Evolutionary conservation across 2,797 vertebrate species (phyloP).

Genomic region (Sarcophilus harrisii): DNA sequence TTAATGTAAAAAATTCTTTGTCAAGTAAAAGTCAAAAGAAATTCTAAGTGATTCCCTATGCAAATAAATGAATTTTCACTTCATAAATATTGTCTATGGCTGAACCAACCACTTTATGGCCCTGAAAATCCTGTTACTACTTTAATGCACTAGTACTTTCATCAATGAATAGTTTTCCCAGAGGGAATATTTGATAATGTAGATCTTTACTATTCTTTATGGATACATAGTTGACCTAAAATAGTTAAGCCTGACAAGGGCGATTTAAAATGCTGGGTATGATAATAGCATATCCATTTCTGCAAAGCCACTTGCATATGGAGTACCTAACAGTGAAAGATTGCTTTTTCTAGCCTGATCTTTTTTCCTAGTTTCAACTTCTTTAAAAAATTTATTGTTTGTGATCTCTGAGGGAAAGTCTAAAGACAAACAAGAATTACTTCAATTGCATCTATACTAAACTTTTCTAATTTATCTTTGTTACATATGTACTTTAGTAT

Average conservation of each 20-base stretch:
- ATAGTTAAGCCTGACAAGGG: constrained; percentile 74
- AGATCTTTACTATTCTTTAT: constrained; percentile 72
- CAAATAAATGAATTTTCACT: constrained; percentile 76
- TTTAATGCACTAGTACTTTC: constrained; percentile 82
- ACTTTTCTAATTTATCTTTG: constrained; percentile 50
- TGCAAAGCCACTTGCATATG: constrained; percentile 68
- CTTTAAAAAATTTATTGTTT: constrained; percentile 16
- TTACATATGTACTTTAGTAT: constrained; percentile 9
- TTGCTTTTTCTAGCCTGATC: background rate
- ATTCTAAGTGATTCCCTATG: constrained; percentile 57
- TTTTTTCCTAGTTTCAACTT: constrained; percentile 48
- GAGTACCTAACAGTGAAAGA: background rate
- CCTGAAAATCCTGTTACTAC: constrained; percentile 83
- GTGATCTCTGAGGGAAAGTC: constrained; percentile 36
- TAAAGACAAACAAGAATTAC: constrained; percentile 50
- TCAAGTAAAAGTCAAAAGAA: constrained; percentile 56
- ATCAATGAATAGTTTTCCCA: constrained; percentile 82
- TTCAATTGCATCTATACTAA: constrained; percentile 24
- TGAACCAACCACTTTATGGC: constrained; percentile 82
- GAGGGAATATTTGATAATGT: constrained; percentile 64
- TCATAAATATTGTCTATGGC: constrained; percentile 75
- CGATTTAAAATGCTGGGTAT: constrained; percentile 55
- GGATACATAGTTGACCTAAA: constrained; percentile 79
- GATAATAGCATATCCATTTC: constrained; percentile 53
- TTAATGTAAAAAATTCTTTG: constrained; percentile 42